Evolutionary conservation across 2,113 vertebrate species (phyloP).

Genomic region (Cinclus mexicanus): DNA sequence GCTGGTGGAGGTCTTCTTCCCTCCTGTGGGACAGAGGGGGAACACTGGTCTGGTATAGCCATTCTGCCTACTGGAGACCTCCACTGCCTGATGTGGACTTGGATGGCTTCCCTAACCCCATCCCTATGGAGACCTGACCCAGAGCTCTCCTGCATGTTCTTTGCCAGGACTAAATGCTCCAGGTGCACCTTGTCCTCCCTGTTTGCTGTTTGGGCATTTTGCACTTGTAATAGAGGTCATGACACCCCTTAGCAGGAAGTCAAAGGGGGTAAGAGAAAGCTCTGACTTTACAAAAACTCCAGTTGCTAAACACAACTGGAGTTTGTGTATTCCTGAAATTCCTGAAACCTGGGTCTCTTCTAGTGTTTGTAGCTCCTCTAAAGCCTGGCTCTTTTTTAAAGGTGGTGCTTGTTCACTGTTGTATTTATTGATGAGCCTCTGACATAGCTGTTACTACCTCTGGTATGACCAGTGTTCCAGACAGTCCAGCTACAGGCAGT

Average conservation of each 20-base stretch:
- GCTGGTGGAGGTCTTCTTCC: slow-evolving; percentile 90
- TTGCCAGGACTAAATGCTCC: background rate
- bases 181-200: background rate
- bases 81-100: slow-evolving; percentile 69
- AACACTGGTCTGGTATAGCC: slow-evolving; percentile 76
- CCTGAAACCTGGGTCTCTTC: background rate
- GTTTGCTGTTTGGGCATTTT: background rate
- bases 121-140: background rate
- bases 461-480: background rate
- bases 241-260: background rate
- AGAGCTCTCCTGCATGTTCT: background rate
- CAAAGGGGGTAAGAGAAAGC: background rate
- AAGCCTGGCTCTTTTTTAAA: background rate
- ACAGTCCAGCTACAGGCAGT: background rate
- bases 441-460: background rate
- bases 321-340: background rate
- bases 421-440: background rate
- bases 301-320: background rate
- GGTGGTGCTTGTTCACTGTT: background rate
- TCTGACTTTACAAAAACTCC: background rate
- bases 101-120: background rate
- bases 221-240: background rate
- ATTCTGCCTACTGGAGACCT: slow-evolving; percentile 82
- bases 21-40: slow-evolving; percentile 64
- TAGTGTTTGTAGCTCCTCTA: background rate